These are phyloP conservation scores for Sesamia nonagrioides DNA, from an alignment of 1,140 invertebrate genomes.

Conservation along the genomic window DNA sequence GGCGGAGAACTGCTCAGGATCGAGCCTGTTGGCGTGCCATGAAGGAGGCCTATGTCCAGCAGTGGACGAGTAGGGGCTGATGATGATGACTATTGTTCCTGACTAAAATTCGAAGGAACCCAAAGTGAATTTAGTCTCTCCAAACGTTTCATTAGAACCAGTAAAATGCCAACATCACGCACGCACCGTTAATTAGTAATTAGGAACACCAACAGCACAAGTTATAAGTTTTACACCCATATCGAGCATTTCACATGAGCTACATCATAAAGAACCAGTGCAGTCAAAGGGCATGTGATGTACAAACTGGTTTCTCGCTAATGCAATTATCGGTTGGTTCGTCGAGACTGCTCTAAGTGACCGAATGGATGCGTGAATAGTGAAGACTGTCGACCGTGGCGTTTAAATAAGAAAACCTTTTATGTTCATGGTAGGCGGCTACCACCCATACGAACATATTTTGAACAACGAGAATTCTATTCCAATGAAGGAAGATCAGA, in stretches of 20 bases:
- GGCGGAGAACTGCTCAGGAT: too few species aligned
- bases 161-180: background rate
- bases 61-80: too few species aligned
- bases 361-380: slow-evolving; percentile 45
- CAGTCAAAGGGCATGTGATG: slow-evolving; percentile 62
- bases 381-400: slow-evolving; percentile 30
- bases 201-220: slow-evolving; percentile 8
- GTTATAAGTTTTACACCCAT: slow-evolving; percentile 41
- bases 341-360: slow-evolving; percentile 59
- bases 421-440: slow-evolving; percentile 23
- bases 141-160: too few species aligned
- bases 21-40: too few species aligned
- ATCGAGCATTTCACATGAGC: slow-evolving; percentile 46
- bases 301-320: slow-evolving; percentile 63
- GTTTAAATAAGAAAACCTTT: slow-evolving; percentile 44
- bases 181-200: background rate
- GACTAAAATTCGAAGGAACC: too few species aligned
- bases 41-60: too few species aligned
- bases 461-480: background rate
- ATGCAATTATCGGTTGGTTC: slow-evolving; percentile 65
- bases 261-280: slow-evolving; percentile 61
- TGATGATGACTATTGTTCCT: too few species aligned
- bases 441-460: background rate
- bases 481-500: background rate
- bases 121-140: too few species aligned